Evolutionary conservation across 2,888 invertebrate genomes (phyloP), one percentile per base, ranked within the genome.

Genomic region (Amphipoea lucens): DNA sequence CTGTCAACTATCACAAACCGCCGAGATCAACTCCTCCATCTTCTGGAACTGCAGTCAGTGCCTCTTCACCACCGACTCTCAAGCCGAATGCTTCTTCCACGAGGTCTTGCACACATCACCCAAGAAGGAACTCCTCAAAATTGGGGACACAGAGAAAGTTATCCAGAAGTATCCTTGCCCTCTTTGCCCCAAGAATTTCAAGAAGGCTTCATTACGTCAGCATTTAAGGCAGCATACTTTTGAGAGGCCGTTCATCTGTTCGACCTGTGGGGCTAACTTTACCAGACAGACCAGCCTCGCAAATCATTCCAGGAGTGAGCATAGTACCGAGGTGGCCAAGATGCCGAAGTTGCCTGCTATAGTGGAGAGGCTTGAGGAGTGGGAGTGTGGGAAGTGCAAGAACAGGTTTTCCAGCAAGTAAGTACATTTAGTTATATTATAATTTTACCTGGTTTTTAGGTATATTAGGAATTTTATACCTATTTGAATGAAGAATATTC

Each of bases 171-270:
- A 98, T 88, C 92, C 95, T 4, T 98, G 98, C 89, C 98, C 98
- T 0, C 90, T 98, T 48, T 98, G 98, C 90, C 95, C 97, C 1
- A 98, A 98, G 91, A 92, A 93, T 11, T 98, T 98, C 87, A 95
- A 96, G 17, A 98, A 98, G 91, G 94, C 97, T 17, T 98, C 98
- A 0, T 93, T 98, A 29, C 97, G 98, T 2, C 97, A 97, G 79
- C 98, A 98, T 92, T 94, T 98, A 67, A 97, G 98, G 57, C 97
- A 97, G 76, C 98, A 98, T 90, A 98, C 98, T 0, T 97, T 98
- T 51, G 98, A 98, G 91, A 97, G 98, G 81, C 98, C 98, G 0
- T 98, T 97, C 89, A 94, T 96, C 5, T 98, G 98, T 89, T 93
- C 96, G 0, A 91, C 95, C 7, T 98, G 98, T 91, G 95, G 94